A percentile compares a stretch with the other conserved stretches of the same genome.
phyloP scores from a whole-genome alignment of 1,140 invertebrate genomes.

The Schlechtendalia chinensis region DNA sequence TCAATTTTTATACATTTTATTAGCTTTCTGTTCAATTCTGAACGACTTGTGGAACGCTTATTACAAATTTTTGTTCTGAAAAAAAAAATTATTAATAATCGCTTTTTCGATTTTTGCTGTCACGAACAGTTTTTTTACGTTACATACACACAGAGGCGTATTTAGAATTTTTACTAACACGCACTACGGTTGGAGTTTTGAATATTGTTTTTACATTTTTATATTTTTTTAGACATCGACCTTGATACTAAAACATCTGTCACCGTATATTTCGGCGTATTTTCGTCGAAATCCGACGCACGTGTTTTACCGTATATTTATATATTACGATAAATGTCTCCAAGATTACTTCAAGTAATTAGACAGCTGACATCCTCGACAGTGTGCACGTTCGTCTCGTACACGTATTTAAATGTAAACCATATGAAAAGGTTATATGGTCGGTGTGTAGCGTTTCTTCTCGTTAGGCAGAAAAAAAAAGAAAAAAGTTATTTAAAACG shows the following conservation, averaged over 20 bases:
- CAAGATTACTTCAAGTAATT: background rate
- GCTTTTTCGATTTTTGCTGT: no score
- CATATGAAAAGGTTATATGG: background rate
- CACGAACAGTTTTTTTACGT: no score
- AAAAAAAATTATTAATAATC: no score
- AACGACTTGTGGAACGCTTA: no score
- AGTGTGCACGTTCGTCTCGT: background rate
- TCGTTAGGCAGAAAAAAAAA: background rate
- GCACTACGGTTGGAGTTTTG: no score
- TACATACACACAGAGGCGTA: no score
- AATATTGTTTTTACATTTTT: no score
- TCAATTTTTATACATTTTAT: no score
- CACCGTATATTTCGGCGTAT: background rate
- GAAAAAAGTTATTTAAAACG: background rate
- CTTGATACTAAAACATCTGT: slow-evolving; percentile 18
- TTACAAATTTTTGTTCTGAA: no score
- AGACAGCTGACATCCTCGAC: slow-evolving; percentile 23
- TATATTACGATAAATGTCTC: background rate
- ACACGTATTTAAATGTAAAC: slow-evolving; percentile 1
- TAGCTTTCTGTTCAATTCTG: no score
- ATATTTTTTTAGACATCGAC: background rate
- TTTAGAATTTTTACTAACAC: no score
- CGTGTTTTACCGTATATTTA: background rate
- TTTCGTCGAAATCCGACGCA: background rate
- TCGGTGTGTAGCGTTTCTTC: background rate